Conservation (phyloP, 2,888 invertebrate species). For the Thecophora atra region DNA sequence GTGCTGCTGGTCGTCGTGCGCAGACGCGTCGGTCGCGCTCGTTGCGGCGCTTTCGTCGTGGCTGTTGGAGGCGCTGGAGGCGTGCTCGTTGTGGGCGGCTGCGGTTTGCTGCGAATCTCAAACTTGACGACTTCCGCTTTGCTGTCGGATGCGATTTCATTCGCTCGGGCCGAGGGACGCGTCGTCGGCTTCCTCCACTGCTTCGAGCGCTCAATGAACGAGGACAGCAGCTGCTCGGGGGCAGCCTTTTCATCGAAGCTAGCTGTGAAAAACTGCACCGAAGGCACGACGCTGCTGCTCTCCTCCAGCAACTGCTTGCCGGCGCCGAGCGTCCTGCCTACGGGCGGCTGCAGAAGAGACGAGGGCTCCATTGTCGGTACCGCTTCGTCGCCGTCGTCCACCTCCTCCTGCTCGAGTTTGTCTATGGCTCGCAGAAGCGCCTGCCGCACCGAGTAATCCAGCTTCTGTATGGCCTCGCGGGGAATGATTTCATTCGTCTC, state of each 20-base stretch:
- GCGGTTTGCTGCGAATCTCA: slow-evolving; percentile 55
- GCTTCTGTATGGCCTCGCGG: slow-evolving; percentile 67
- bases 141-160: slow-evolving; percentile 59
- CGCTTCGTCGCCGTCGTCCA: slow-evolving; percentile 54
- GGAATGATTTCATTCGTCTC: slow-evolving; percentile 68
- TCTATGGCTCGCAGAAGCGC: slow-evolving; percentile 80
- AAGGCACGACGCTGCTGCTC: slow-evolving; percentile 66
- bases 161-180: slow-evolving; percentile 55
- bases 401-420: slow-evolving; percentile 75
- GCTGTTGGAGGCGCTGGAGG: slow-evolving; percentile 46
- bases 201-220: slow-evolving; percentile 59
- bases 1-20: slow-evolving; percentile 67
- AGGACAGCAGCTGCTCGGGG: slow-evolving; percentile 58
- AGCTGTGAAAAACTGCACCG: slow-evolving; percentile 70
- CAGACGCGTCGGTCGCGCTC: slow-evolving; percentile 68
- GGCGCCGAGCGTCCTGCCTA: slow-evolving; percentile 52
- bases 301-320: slow-evolving; percentile 67
- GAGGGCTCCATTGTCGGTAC: not conserved
- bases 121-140: slow-evolving; percentile 59
- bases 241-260: slow-evolving; percentile 60
- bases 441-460: slow-evolving; percentile 79
- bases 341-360: too few species aligned
- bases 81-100: slow-evolving; percentile 57
- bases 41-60: slow-evolving; percentile 66
- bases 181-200: slow-evolving; percentile 56